A percentile compares a stretch with the other conserved stretches of the same genome.
Conservation (phyloP, 2,888 invertebrate species). For the Calliopum simillimum region DNA sequence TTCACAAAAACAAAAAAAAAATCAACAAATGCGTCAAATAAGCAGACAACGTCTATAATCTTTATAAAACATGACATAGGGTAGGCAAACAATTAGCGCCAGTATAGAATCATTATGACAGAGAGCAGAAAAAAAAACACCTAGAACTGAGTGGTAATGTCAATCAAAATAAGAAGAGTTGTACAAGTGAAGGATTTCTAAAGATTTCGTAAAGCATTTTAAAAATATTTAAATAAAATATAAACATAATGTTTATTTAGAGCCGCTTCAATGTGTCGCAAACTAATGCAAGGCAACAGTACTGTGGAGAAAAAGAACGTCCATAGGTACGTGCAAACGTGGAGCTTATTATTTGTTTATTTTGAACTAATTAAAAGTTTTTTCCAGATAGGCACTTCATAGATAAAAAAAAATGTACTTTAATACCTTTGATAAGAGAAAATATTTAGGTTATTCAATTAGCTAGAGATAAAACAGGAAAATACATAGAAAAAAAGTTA, state of each 20-base stretch:
- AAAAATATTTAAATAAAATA: neutral
- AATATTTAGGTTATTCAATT: conserved; percentile 6
- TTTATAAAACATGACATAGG: too few species aligned
- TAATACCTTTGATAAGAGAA: too few species aligned
- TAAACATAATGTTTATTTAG: neutral
- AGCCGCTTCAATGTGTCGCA: neutral
- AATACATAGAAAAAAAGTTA: neutral
- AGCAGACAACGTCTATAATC: too few species aligned
- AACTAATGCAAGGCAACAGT: neutral
- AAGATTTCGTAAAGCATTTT: neutral
- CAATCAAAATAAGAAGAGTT: neutral
- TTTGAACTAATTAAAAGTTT: conserved; percentile 13
- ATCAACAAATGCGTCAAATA: too few species aligned
- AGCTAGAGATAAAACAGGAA: neutral
- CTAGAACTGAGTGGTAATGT: neutral
- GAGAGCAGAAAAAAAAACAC: too few species aligned
- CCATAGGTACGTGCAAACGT: neutral
- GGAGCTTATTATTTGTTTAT: conserved; percentile 8
- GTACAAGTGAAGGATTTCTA: neutral
- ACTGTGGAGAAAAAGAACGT: neutral
- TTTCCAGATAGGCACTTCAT: neutral
- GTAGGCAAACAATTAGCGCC: too few species aligned
- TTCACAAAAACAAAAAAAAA: too few species aligned
- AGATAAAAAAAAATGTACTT: neutral
- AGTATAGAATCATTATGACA: too few species aligned